Evolutionary conservation across 2,797 vertebrate genomes (phyloP).

Genomic region (Molossus alvarezi): DNA sequence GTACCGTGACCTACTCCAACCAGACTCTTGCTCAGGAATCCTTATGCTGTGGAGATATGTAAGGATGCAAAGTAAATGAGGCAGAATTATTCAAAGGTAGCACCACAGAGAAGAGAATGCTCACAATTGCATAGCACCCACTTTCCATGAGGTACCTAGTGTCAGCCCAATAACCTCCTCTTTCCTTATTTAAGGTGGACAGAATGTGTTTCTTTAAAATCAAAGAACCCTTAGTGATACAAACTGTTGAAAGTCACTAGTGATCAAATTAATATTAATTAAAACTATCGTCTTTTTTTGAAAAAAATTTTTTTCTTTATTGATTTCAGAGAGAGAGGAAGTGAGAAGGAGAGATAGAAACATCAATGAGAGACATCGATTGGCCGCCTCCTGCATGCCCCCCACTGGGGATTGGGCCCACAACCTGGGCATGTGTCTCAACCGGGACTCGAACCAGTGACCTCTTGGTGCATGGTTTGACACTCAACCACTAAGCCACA

Average conservation of each 20-base stretch:
- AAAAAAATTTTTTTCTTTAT: too few relatives aligned
- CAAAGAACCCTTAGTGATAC: not conserved
- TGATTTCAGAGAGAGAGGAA: too few relatives aligned
- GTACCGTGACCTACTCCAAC: not conserved
- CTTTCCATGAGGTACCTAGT: too few relatives aligned
- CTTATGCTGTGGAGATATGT: not conserved
- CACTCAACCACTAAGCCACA: too few relatives aligned
- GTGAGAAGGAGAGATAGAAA: too few relatives aligned
- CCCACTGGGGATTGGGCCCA: too few relatives aligned
- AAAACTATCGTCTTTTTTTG: not conserved
- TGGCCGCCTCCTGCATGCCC: too few relatives aligned
- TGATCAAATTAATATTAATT: not conserved
- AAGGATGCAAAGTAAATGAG: not conserved
- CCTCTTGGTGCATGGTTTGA: too few relatives aligned
- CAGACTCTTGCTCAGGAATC: not conserved
- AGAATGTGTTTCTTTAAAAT: slow-evolving; percentile 35
- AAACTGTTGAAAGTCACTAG: not conserved
- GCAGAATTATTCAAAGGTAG: not conserved
- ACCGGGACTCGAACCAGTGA: too few relatives aligned
- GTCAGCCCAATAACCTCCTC: not conserved
- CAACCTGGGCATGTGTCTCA: too few relatives aligned
- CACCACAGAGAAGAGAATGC: too few relatives aligned
- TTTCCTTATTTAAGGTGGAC: not conserved
- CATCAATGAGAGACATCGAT: too few relatives aligned
- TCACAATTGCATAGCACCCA: not conserved